phyloP scores from a whole-genome alignment of 2,888 invertebrate species.

The Epirrhoe tristata region DNA sequence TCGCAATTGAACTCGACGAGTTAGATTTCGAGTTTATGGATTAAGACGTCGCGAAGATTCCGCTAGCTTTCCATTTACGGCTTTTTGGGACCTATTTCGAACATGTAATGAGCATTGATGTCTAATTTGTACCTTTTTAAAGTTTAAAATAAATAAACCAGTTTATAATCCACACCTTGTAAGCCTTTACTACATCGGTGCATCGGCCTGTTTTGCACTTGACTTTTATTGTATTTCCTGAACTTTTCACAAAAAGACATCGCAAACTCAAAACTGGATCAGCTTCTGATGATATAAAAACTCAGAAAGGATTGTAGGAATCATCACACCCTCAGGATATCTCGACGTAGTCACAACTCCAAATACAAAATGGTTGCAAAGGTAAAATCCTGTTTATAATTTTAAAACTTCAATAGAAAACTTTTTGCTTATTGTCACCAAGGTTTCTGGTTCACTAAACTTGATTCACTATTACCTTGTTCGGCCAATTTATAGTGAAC shows the following conservation, averaged over 20 bases:
- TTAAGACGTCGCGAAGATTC: too few species aligned
- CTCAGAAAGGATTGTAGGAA: constrained; percentile 36
- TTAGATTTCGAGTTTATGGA: too few species aligned
- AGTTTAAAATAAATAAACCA: too few species aligned
- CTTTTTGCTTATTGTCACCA: constrained; percentile 31
- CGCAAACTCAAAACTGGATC: constrained; percentile 66
- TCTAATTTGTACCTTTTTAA: neutral
- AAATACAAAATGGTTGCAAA: constrained; percentile 73
- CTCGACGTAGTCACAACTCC: constrained; percentile 66
- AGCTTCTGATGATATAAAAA: constrained; percentile 66
- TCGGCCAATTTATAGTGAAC: constrained; percentile 7
- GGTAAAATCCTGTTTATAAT: constrained; percentile 55
- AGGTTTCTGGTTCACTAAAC: constrained; percentile 32
- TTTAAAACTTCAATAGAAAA: neutral
- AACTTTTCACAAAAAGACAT: constrained; percentile 57
- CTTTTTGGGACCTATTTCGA: neutral
- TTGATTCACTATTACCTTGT: constrained; percentile 37
- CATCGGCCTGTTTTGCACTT: constrained; percentile 72
- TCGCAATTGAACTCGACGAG: too few species aligned
- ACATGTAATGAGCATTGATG: neutral
- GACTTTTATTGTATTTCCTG: constrained; percentile 79
- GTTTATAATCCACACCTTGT: constrained; percentile 42
- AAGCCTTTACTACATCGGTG: constrained; percentile 57
- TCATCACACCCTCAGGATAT: constrained; percentile 65
- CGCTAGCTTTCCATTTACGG: too few species aligned